phyloP scores from a whole-genome alignment of 2,113 vertebrate species.

The Pica pica region DNA sequence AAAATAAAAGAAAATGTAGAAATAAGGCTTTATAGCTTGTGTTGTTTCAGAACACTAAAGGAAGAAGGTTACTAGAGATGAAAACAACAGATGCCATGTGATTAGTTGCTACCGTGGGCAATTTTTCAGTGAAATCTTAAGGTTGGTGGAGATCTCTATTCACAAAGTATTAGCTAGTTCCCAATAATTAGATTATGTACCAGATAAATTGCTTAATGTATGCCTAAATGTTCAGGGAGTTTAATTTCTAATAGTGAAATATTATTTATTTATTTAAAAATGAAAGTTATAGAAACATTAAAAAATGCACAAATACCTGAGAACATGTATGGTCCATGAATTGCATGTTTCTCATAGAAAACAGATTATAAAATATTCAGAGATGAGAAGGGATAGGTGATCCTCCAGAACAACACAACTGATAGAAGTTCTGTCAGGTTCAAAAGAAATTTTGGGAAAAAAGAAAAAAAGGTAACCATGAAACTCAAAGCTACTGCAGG shows the following conservation, averaged over 20 bases:
- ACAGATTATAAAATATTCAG: neutral
- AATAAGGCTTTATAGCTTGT: neutral
- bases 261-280: neutral
- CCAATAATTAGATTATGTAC: neutral
- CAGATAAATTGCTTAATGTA: neutral
- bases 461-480: neutral
- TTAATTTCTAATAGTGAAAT: neutral
- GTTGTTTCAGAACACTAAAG: neutral
- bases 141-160: neutral
- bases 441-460: neutral
- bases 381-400: neutral
- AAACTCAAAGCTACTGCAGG: neutral
- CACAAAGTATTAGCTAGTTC: neutral
- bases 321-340: neutral
- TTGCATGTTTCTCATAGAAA: neutral
- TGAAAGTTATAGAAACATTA: accelerated
- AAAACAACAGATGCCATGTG: neutral
- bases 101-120: neutral
- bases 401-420: neutral
- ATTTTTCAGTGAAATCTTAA: neutral
- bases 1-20: neutral
- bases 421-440: neutral
- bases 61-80: neutral
- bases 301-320: neutral
- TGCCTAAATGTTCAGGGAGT: accelerated